Evolutionary conservation across 1,140 invertebrate genomes (phyloP), one percentile per base, ranked within the genome.

Genomic region (Ectropis grisescens): DNA sequence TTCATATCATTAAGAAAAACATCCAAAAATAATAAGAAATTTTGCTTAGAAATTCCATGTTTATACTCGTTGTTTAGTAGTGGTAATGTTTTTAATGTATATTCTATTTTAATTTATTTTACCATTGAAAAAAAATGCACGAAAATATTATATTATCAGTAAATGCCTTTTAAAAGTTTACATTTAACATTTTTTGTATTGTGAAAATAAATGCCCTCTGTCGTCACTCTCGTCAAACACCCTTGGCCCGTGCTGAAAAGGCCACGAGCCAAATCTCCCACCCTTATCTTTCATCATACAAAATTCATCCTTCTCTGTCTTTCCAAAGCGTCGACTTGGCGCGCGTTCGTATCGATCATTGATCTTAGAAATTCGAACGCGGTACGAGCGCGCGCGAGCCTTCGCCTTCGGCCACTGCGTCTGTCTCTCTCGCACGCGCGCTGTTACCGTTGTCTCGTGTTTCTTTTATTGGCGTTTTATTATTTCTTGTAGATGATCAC

Each of bases 401-500:
- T 60, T 49, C 57, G 41, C 58, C 53, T 54, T 60, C 54, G 43
- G 46, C 53, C 51, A 45, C 37, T 43, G 38, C 3, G 3, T 39
- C 29, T 43, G 15, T 34, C 59, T 44, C 45, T 71, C 72, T 50
- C 69, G 48, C 58, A 68, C 62, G 25, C 54, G 39, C 59, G 53
- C 64, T 37, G 48, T 65, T 68, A 65, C 54, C 42, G 64, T 61
- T 68, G 66, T 75, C 75, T 76, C 70, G 62, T 60, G 65, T 75
- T 75, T 76, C 76, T 81, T 80, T 76, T 80, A 80, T 80, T 74
- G 70, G 66, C 68, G 72, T 80, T 78, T 80, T 80, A 80, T 80
- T 80, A 80, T 80, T 80, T 78, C 75, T 80, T 80, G 72, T 80
- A 72, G 72, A 78, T 74, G 70, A 79, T 81, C 76, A 78, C 72